These are phyloP conservation scores for Steinernema khuongi DNA, from an alignment of 1,140 invertebrate genomes.

Conservation along the genomic window DNA sequence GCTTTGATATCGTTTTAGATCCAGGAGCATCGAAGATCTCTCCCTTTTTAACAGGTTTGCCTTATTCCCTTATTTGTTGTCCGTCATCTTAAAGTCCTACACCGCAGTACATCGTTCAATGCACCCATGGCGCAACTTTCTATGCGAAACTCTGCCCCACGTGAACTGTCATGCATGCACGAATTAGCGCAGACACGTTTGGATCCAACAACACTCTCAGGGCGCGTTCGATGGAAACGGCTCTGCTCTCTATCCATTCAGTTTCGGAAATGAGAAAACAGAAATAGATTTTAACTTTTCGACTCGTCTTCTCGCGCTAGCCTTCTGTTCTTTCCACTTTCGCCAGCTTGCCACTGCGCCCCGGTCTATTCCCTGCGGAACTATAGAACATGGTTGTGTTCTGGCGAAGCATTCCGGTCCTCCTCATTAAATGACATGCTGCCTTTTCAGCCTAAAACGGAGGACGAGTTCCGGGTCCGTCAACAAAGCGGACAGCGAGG, in stretches of 20 bases:
- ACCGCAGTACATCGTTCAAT: not conserved
- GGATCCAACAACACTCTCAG: too few relatives aligned
- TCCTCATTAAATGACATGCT: not conserved
- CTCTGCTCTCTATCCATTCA: too few relatives aligned
- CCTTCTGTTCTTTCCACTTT: not conserved
- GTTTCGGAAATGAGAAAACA: too few relatives aligned
- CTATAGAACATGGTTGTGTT: not conserved
- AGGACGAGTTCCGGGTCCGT: slow-evolving; percentile 54
- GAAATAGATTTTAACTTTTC: not conserved
- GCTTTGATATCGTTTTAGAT: slow-evolving; percentile 44
- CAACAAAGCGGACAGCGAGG: slow-evolving; percentile 56
- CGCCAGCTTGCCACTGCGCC: not conserved
- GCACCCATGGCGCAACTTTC: too few relatives aligned
- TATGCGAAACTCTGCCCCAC: too few relatives aligned
- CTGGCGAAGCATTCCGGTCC: not conserved
- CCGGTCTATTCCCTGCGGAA: slow-evolving; percentile 3
- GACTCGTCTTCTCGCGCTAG: not conserved
- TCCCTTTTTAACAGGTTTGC: slow-evolving; percentile 58
- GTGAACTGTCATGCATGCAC: too few relatives aligned
- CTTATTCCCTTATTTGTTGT: slow-evolving; percentile 16
- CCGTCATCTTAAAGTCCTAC: not conserved
- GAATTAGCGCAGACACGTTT: too few relatives aligned
- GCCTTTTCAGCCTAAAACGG: slow-evolving; percentile 53
- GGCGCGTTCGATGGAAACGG: too few relatives aligned
- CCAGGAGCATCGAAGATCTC: slow-evolving; percentile 56